Evolutionary conservation across 2,797 vertebrate species (phyloP), one percentile per base, ranked within the genome.

Genomic region (Aldrovandia affinis): DNA sequence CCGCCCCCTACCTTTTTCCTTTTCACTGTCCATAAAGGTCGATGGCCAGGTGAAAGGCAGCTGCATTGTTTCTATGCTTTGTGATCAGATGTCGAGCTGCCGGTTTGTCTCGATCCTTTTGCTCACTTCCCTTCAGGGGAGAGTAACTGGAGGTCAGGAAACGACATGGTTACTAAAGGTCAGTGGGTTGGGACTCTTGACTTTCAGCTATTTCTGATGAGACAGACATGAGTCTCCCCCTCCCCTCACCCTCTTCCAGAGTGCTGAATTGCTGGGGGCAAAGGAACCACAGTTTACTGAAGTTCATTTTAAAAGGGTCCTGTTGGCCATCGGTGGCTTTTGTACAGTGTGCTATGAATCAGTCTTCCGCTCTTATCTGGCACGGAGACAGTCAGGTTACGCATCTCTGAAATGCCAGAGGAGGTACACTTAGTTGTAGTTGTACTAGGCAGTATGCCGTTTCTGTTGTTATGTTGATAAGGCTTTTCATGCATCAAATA

Each of bases 111-210:
- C 30, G 25, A 25, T 28, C 28, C 63, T 65, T 68, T 80, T 65
- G 59, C 44, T 80, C 39, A 80, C 39, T 84, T 81, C 44, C 65
- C 55, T 75, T 9, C 14, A 80, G 83, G 61, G 44, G 68, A 78
- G 70, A 63, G 83, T 81, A 57, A 85, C 83, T 80, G 8, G 63
- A 81, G 79, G 83, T 81, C 83, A 85, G 25, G 20, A 42, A 57
- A 57, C 28, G 28, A n/a, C 47, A 42, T 18, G 39, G 83, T 84
- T 80, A 70, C 50, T 80, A 80, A 80, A 84, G 83, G 83, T 84
- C 42, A 55, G 8, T 33, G 7, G 4, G 39, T 75, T 61, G 42
- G 18, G 54, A 25, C 3, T 15, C 15, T 39, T 39, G 68, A 39
- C 68, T 39, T 18, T 36, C 33, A 39, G 68, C 68, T 70, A 22